Conservation (phyloP, 2,888 invertebrate species). For the Epirrhoe alternata region DNA sequence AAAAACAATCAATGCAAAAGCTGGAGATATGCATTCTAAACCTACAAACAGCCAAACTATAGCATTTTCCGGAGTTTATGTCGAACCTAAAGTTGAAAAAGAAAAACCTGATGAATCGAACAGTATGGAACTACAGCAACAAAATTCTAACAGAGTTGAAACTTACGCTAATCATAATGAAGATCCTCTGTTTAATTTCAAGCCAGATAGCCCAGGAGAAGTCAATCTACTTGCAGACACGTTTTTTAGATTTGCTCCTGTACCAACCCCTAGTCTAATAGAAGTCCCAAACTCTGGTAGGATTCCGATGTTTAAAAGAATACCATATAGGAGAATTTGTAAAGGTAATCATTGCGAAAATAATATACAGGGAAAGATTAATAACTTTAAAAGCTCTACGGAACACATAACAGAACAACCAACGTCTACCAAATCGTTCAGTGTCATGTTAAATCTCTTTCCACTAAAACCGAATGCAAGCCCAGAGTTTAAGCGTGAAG, state of each 20-base stretch:
- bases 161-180: conserved; percentile 64
- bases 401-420: conserved; percentile 44
- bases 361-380: conserved; percentile 35
- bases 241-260: conserved; percentile 67
- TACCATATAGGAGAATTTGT: conserved; percentile 57
- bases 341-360: conserved; percentile 52
- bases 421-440: conserved; percentile 82
- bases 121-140: conserved; percentile 40
- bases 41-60: conserved; percentile 62
- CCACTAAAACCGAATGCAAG: conserved; percentile 72
- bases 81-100: conserved; percentile 62
- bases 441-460: conserved; percentile 87
- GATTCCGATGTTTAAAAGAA: conserved; percentile 63
- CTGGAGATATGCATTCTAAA: conserved; percentile 67
- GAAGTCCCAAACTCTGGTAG: conserved; percentile 48
- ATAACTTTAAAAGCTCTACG: conserved; percentile 40
- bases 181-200: conserved; percentile 89
- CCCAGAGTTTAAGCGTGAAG: conserved; percentile 55
- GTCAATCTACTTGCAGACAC: conserved; percentile 89
- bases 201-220: conserved; percentile 90
- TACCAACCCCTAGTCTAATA: conserved; percentile 45
- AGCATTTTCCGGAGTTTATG: conserved; percentile 73
- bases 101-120: conserved; percentile 40
- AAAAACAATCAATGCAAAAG: conserved; percentile 76
- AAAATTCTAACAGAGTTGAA: conserved; percentile 57